These are phyloP conservation scores for Emys orbicularis DNA, from an alignment of 2,797 vertebrate species.

Conservation along the genomic window DNA sequence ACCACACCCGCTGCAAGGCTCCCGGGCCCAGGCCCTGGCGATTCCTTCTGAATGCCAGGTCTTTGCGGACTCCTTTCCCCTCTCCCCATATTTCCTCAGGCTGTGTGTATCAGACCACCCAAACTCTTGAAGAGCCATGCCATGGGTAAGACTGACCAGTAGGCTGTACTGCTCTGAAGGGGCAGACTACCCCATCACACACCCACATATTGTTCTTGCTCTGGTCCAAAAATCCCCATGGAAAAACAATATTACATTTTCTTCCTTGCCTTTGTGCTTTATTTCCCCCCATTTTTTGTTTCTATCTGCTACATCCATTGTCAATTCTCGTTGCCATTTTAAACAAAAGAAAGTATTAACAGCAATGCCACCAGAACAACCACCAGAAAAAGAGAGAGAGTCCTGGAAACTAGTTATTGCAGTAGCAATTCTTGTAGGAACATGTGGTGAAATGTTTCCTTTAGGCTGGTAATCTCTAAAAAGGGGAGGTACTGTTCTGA, in stretches of 20 bases:
- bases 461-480: conserved; percentile 36
- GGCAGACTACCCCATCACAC: conserved; percentile 16
- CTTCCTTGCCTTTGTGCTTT: conserved; percentile 16
- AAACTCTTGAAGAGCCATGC: neutral
- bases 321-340: conserved; percentile 31
- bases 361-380: conserved; percentile 25
- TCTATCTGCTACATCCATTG: conserved; percentile 24
- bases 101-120: neutral
- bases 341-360: conserved; percentile 23
- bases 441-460: conserved; percentile 32
- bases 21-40: neutral
- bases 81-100: neutral
- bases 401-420: conserved; percentile 13
- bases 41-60: neutral
- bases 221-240: conserved; percentile 5
- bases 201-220: neutral
- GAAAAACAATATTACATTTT: conserved; percentile 39
- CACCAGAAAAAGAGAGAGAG: conserved; percentile 7
- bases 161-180: neutral
- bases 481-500: conserved; percentile 31
- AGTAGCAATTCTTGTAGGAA: neutral
- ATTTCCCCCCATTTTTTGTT: conserved; percentile 5
- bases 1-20: neutral
- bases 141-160: neutral
- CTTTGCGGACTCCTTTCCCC: neutral